Evolutionary conservation across 1,140 invertebrate species (phyloP).

Genomic region (Akabosia matsudoensis): DNA sequence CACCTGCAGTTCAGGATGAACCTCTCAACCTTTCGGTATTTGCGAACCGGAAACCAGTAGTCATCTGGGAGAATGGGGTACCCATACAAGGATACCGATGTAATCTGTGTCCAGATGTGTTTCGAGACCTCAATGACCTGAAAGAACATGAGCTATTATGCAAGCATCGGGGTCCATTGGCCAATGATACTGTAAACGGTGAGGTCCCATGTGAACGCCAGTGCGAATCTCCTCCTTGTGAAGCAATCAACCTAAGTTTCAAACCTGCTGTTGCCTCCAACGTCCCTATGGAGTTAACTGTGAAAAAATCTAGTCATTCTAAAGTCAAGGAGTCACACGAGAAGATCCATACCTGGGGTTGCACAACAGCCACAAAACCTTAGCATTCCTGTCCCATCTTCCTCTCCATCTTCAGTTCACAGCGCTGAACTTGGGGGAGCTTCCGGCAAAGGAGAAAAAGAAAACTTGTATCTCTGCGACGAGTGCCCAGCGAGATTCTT

Average conservation of each 20-base stretch:
- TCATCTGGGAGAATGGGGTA: constrained; percentile 6
- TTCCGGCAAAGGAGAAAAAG: constrained; percentile 19
- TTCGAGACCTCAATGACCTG: constrained; percentile 28
- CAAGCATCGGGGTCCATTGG: too few relatives aligned
- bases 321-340: constrained; percentile 3
- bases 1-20: neutral
- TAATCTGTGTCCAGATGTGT: constrained; percentile 35
- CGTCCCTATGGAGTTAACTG: neutral
- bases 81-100: constrained; percentile 33
- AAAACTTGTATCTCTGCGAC: constrained; percentile 55
- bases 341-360: neutral
- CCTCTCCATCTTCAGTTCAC: constrained; percentile 15
- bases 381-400: neutral
- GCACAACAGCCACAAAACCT: neutral
- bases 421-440: neutral
- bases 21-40: neutral
- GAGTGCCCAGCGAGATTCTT: constrained; percentile 73
- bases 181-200: too few relatives aligned
- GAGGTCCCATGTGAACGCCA: too few relatives aligned
- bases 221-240: constrained; percentile 13
- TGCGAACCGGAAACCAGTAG: neutral
- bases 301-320: constrained; percentile 14
- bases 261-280: too few relatives aligned
- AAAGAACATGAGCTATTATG: constrained; percentile 30
- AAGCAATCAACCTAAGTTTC: constrained; percentile 11